phyloP scores from a whole-genome alignment of 2,113 vertebrate genomes.

The Tichodroma muraria region DNA sequence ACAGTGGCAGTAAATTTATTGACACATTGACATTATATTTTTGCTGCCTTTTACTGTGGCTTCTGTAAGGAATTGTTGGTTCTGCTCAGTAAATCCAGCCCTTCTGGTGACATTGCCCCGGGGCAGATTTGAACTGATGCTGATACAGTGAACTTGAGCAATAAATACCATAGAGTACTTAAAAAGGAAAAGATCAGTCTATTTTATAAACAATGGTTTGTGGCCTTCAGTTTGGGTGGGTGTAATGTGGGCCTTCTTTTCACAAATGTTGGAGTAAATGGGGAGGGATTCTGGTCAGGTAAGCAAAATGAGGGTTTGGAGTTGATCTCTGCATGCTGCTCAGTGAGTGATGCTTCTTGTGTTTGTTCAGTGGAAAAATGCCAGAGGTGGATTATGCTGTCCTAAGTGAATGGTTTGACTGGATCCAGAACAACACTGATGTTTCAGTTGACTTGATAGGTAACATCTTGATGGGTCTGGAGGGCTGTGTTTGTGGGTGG shows the following conservation, averaged over 20 bases:
- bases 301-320: neutral
- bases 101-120: neutral
- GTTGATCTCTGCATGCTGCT: neutral
- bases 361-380: slow-evolving; percentile 83
- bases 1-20: neutral
- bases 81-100: neutral
- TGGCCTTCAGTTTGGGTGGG: neutral
- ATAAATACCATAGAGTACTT: neutral
- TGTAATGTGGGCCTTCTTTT: neutral
- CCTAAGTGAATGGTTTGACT: slow-evolving; percentile 91
- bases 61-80: neutral
- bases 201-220: neutral
- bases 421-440: slow-evolving; percentile 80
- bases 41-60: neutral
- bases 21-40: neutral
- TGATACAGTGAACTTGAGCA: neutral
- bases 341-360: neutral
- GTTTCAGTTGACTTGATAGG: slow-evolving; percentile 89
- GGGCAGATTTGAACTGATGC: neutral
- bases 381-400: slow-evolving; percentile 89
- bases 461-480: slow-evolving; percentile 48
- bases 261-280: neutral
- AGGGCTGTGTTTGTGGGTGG: neutral
- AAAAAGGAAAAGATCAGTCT: neutral
- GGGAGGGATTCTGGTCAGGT: neutral